Base-by-base conservation (phyloP, 2,113 vertebrate genomes). In the Ciconia boyciana region DNA sequence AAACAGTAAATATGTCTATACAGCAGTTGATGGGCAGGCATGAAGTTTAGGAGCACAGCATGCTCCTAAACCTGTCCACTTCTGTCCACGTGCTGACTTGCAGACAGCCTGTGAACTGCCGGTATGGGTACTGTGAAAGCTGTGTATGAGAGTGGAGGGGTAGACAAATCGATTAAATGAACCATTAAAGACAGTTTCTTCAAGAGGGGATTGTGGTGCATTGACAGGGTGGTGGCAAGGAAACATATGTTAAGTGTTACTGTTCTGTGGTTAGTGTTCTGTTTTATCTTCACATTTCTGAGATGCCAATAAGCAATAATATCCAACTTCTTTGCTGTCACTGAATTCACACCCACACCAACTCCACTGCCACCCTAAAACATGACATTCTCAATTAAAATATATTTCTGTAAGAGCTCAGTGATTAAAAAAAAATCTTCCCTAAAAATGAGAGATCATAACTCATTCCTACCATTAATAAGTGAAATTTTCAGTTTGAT, bases 181-280 rank as follows among this genome's bases (percentile, higher is more conserved):
- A 32, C 57, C 24, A 48, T 87, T 93, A 69, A 71, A 79, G 51
- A 54, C n/a, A 41, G 20, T 87, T 76, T 74, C 74, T 86, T 68
- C 61, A 87, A 36, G 69, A 79, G 82, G 69, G 65, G 54, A 21
- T 75, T 86, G 77, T 10, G 11, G 52, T 78, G n/a, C 65, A 51
- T n/a, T 93, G 81, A 90, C 43, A 60, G 75, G 36, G 46, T 86
- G 82, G 57, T 82, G 57, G 76, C 80, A 54, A 68, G 66, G 78
- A 95, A 92, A 16, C 94, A 89, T 88, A 96, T 92, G 81, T 78
- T 92, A 82, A 90, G 80, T 84, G 91, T 87, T 93, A 51, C 58
- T 74, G 77, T 83, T 95, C 65, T 87, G 49, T 78, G 71, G 31
- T 94, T 90, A 68, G 77, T 44, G 77, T 87, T 95, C 76, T 92